A percentile compares a stretch with the other conserved stretches of the same genome.
These are phyloP conservation scores for Sinocyclocheilus rhinocerous DNA, from an alignment of 2,113 vertebrate species.

Conservation along the genomic window DNA sequence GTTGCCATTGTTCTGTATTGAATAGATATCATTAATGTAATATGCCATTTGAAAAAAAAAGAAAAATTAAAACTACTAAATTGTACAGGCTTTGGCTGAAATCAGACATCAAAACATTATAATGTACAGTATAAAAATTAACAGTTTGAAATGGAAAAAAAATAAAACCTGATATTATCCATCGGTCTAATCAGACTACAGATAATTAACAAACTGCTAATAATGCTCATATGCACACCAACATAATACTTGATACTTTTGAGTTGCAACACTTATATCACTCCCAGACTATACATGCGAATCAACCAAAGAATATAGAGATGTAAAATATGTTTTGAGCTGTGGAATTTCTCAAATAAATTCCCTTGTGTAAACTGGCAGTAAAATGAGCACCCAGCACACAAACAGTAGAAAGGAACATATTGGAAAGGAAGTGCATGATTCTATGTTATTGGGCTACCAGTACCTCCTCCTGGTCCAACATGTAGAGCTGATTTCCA, in stretches of 20 bases:
- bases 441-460: not conserved
- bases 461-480: slow-evolving; percentile 92
- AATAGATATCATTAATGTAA: not conserved
- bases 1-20: no score
- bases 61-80: not conserved
- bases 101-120: not conserved
- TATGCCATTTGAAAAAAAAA: not conserved
- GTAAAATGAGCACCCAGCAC: not conserved
- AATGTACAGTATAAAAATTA: not conserved
- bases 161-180: not conserved
- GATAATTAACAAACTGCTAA: not conserved
- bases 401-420: not conserved
- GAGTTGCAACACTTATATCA: not conserved
- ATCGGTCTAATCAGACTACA: not conserved
- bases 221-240: not conserved
- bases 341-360: not conserved
- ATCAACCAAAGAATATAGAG: not conserved
- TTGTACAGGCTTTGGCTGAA: not conserved
- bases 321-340: not conserved
- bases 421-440: not conserved
- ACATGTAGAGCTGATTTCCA: slow-evolving; percentile 91
- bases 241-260: not conserved
- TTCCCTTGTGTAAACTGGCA: not conserved
- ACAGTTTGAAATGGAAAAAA: not conserved
- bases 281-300: not conserved